Base-by-base conservation (phyloP, 2,113 vertebrate species). In the Psephotus haematonotus region DNA sequence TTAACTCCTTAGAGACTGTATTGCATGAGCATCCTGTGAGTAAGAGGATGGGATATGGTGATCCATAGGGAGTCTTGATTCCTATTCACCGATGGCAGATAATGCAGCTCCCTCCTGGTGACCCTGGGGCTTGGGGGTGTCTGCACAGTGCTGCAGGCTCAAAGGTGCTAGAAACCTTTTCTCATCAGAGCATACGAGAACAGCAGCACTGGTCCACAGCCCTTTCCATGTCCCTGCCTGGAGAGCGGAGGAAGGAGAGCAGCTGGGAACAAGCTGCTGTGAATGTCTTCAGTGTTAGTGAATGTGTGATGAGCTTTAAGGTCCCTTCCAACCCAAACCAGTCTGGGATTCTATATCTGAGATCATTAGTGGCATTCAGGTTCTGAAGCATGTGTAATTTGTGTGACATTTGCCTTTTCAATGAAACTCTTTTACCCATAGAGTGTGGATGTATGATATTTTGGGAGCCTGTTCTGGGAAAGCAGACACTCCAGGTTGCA, bases 401-500 rank as follows among this genome's bases (percentile, higher is more conserved):
- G 27, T 3, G 1, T 4, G 60, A 14, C 22, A 5, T 78, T 78
- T 52, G 19, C 55, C 44, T 75, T 47, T 64, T 27, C 37, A 19
- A 0, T 27, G 19, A 19, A 46, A 31, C 24, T 41, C 59, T 31
- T 41, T 41, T 23, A 50, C n/a, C 50, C 6, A 1, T 3, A 2
- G 41, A 44, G 46, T 4, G 14, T 52, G 52, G 68, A 17, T 35
- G 7, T 28, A 2, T 27, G 47, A 27, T 47, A 49, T 47, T 82
- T 44, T 19, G 37, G 46, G 69, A 84, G 46, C 50, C 69, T 52
- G 35, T 33, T 71, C 18, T 60, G 67, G 76, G 53, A 60, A 27
- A 44, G 65, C 53, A 78, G 19, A 3, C 8, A 17, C n/a, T 23
- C 23, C 60, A 24, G 49, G 35, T 2, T 69, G 53, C 35, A 0